phyloP scores from a whole-genome alignment of 2,113 vertebrate species.

The Alouatta palliata region DNA sequence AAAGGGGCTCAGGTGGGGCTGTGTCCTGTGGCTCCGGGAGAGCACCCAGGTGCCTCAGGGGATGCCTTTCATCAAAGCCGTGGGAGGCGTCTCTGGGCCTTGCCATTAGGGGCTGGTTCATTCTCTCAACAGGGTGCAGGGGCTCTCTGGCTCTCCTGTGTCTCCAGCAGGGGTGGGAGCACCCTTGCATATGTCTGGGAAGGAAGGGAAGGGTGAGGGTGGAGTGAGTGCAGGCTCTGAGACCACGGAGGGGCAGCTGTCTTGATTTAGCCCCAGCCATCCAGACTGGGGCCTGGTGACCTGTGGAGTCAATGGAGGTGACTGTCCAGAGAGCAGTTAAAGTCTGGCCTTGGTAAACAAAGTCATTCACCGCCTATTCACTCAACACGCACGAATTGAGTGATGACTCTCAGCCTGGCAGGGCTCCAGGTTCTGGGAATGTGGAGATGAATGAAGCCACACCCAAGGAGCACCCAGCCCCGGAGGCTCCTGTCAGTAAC shows the following conservation, averaged over 20 bases:
- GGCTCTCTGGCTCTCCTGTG: background rate
- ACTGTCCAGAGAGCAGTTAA: background rate
- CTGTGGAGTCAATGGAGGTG: background rate
- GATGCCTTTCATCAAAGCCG: background rate
- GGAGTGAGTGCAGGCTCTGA: too few species aligned
- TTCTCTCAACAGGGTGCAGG: background rate
- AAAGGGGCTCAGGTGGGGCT: background rate
- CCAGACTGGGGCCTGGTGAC: background rate
- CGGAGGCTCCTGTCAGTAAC: background rate
- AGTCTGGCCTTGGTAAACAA: slow-evolving; percentile 15
- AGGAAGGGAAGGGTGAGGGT: background rate
- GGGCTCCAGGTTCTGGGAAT: background rate
- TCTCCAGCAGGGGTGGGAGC: background rate
- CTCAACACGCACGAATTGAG: background rate
- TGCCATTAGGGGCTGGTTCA: background rate
- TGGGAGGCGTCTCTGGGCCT: background rate
- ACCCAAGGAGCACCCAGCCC: background rate
- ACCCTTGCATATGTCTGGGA: background rate
- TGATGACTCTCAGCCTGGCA: background rate
- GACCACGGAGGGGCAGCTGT: background rate
- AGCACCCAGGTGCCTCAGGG: background rate
- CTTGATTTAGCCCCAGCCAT: background rate
- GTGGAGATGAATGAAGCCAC: background rate
- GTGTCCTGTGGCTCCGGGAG: background rate
- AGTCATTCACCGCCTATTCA: background rate